Evolutionary conservation across 1,140 invertebrate species (phyloP), one percentile per base, ranked within the genome.

Genomic region (Sinonovacula constricta): DNA sequence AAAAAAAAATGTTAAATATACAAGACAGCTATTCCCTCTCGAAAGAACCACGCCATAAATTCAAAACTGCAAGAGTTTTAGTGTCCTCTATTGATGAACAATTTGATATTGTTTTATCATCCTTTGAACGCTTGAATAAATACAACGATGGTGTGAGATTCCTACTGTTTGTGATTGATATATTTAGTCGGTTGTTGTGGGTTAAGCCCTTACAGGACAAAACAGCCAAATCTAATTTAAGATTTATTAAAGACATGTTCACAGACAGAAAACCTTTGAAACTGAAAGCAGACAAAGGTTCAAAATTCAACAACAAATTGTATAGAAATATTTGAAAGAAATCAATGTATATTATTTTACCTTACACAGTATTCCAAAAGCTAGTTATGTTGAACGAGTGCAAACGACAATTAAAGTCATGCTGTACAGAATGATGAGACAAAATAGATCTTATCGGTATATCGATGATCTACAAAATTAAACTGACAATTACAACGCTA

Each of bases 21-120:
- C 39, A 45, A 45, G 39, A 45, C 39, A 45, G 39, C 18, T 45
- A 45, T 45, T 45, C 39, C 18, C 39, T 45, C 39, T 45, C 39
- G 18, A 45, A 45, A 45, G 39, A 45, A 45, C 39, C 39, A 45
- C 7, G 39, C 7, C 39, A 45, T 45, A 45, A 45, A 45, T 45
- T 45, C 39, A 45, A 45, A 45, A 45, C 39, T 45, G 39, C 39
- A 45, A 45, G 39, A 45, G 39, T 45, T 45, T 45, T 45, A 45
- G 39, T 45, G 39, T 45, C 39, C 39, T 10, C 7, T 45, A 45
- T 45, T 45, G 39, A 45, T 45, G 39, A 45, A 45, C 39, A 45
- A 18, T 45, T n/a, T 45, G 39, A 45, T 45, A 18, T 18, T 18
- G 39, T 10, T 45, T 45, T 45, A 45, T 10, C 39, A 10, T 45